These are phyloP conservation scores for Egretta garzetta DNA, from an alignment of 2,113 vertebrate species.

Conservation along the genomic window DNA sequence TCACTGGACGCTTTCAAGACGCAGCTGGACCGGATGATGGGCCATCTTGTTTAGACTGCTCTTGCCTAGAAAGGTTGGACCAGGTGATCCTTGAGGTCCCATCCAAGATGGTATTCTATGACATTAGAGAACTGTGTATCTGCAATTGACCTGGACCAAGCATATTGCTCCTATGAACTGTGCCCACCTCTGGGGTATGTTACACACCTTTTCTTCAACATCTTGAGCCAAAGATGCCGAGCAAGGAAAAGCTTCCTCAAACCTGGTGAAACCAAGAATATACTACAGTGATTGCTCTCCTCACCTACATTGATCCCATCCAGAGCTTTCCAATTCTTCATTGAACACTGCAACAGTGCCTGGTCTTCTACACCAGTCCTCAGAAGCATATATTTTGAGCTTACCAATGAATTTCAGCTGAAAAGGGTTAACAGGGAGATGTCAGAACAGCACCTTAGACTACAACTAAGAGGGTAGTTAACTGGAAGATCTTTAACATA, in stretches of 20 bases:
- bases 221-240: not conserved
- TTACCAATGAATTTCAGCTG: not conserved
- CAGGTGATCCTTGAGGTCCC: too few species aligned
- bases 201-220: not conserved
- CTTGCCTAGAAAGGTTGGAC: too few species aligned
- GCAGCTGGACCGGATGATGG: too few species aligned
- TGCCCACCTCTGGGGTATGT: not conserved
- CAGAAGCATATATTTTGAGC: not conserved
- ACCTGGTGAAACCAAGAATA: not conserved
- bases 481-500: conserved; percentile 2
- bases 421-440: not conserved
- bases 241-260: not conserved
- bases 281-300: not conserved
- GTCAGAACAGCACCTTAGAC: not conserved
- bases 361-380: not conserved
- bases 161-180: not conserved
- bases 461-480: conserved; percentile 11
- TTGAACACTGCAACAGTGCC: not conserved
- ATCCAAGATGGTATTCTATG: too few species aligned
- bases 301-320: not conserved
- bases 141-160: not conserved
- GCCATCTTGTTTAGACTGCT: too few species aligned
- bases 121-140: not conserved
- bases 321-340: not conserved
- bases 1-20: too few species aligned